phyloP scores from a whole-genome alignment of 1,140 invertebrate genomes.

The Carposina sasakii region DNA sequence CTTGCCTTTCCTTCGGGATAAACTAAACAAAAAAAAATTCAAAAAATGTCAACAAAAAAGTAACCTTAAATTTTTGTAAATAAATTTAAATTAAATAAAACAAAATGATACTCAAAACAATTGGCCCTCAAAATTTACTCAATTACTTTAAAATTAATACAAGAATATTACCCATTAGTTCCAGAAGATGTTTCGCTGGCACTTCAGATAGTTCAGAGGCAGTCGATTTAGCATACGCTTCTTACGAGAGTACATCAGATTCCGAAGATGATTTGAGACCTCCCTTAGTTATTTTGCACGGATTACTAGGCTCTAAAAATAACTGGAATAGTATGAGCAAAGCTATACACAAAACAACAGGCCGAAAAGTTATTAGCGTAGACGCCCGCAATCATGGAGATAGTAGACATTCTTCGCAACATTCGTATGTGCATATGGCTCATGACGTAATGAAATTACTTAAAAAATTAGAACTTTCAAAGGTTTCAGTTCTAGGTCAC shows the following conservation, averaged over 20 bases:
- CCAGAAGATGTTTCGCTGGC: slow-evolving; percentile 20
- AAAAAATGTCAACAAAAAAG: slow-evolving; percentile 23
- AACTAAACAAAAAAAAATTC: slow-evolving; percentile 13
- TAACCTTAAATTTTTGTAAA: slow-evolving; percentile 27
- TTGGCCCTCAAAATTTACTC: slow-evolving; percentile 27
- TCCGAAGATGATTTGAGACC: slow-evolving; percentile 33
- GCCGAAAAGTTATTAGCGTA: slow-evolving; percentile 84
- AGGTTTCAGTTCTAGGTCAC: slow-evolving; percentile 86
- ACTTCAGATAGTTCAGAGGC: slow-evolving; percentile 45
- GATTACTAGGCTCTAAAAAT: slow-evolving; percentile 87
- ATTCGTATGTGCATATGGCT: slow-evolving; percentile 84
- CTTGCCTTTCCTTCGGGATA: too few relatives aligned
- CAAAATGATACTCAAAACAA: slow-evolving; percentile 42
- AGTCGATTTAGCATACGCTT: slow-evolving; percentile 62
- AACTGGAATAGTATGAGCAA: slow-evolving; percentile 92
- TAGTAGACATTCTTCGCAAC: slow-evolving; percentile 83
- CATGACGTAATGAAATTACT: slow-evolving; percentile 83
- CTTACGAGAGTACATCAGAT: slow-evolving; percentile 55
- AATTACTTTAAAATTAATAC: slow-evolving; percentile 18
- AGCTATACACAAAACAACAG: slow-evolving; percentile 78
- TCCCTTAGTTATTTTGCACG: slow-evolving; percentile 91
- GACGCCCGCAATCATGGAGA: slow-evolving; percentile 96
- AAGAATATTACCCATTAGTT: slow-evolving; percentile 12
- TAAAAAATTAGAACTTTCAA: slow-evolving; percentile 76
- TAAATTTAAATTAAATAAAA: slow-evolving; percentile 21